Evolutionary conservation across 1,140 invertebrate species (phyloP).

Genomic region (Hylaeus anthracinus): DNA sequence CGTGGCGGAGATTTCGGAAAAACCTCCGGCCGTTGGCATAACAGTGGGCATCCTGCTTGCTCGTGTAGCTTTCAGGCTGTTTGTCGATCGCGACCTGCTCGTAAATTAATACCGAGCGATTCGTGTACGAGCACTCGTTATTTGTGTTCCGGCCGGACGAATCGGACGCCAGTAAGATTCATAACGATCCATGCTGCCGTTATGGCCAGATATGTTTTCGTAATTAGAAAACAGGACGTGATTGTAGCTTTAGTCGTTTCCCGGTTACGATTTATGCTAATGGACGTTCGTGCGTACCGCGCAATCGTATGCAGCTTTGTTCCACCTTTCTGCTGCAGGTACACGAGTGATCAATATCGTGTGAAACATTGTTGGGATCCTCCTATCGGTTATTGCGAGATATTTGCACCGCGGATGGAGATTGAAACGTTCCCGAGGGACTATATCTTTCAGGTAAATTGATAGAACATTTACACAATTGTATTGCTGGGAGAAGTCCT

Average conservation of each 20-base stretch:
- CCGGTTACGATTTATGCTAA: constrained; percentile 28
- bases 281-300: neutral
- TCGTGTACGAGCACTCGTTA: neutral
- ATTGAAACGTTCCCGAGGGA: too few relatives aligned
- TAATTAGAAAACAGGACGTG: constrained; percentile 38
- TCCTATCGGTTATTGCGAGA: too few relatives aligned
- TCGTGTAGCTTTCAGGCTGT: neutral
- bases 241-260: constrained; percentile 24
- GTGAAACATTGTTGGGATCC: too few relatives aligned
- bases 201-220: neutral
- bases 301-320: neutral
- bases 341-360: too few relatives aligned
- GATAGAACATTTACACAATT: too few relatives aligned
- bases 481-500: too few relatives aligned
- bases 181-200: neutral
- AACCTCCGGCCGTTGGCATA: neutral
- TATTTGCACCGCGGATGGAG: too few relatives aligned
- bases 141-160: neutral
- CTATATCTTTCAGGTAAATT: too few relatives aligned
- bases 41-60: neutral
- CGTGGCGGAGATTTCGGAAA: constrained; percentile 44
- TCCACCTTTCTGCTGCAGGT: too few relatives aligned
- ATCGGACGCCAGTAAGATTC: constrained; percentile 10
- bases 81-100: neutral
- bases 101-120: constrained; percentile 5